Base-by-base conservation (phyloP, 2,888 invertebrate species). In the Hypomecis atomaria region DNA sequence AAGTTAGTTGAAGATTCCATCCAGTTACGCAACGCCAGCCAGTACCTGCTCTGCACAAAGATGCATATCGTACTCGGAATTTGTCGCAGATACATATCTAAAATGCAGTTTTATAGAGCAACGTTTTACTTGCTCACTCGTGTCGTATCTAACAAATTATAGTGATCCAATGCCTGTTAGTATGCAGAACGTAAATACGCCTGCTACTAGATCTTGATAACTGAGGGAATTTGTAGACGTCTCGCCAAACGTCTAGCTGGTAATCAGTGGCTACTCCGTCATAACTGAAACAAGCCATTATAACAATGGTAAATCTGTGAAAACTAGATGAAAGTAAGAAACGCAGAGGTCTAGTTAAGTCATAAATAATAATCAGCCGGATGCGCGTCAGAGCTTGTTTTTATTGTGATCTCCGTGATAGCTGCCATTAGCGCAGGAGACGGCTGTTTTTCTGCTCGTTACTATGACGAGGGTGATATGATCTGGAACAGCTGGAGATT, bases 341-440 rank as follows among this genome's bases (percentile, higher is more conserved):
- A 34, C 45, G 60, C 50, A 60, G 55, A 40, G 62, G 45, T 59
- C 42, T 34, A 63, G 60, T 67, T 59, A 59, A 65, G 50, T 50
- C 50, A 69, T 71, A 67, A 67, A 70, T 69, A 62, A 67, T 44
- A 43, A 36, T 56, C 48, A 8, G 37, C 11, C 37, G 58, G 60
- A 61, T 59, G 58, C 45, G 62, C 61, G 49, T 56, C 56, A 56
- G 37, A 34, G 40, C 56, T 45, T 54, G 48, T 57, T 50, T 62
- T 59, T 62, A 54, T 54, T 52, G 56, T 59, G 61, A 65, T 65
- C 59, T 52, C 49, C 44, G 38, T 13, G 59, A 62, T 61, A 69
- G 11, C 47, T 50, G 61, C 33, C 45, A 65, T 65, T 57, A 67
- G 58, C 59, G 44, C 34, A 37, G 53, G 59, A 45, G 62, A 67